Evolutionary conservation across 2,113 vertebrate species (phyloP), one percentile per base, ranked within the genome.

Genomic region (Boleophthalmus pectinirostris): DNA sequence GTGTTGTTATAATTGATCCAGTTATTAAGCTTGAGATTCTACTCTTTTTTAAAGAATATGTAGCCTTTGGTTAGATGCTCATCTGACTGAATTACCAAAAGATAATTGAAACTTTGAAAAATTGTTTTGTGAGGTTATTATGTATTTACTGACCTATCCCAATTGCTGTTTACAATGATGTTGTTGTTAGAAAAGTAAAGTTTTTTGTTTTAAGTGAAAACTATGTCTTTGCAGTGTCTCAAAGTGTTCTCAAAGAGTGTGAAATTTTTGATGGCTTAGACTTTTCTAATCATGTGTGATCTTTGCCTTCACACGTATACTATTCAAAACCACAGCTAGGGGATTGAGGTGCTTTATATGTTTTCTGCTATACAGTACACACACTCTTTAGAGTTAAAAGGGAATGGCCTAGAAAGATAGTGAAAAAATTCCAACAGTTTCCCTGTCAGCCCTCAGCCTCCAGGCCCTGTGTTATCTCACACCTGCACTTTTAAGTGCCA

Each of bases 211-310:
- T 23, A n/a, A 15, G 33, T 8, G 51, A 76, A n/a, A 46, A 49
- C 38, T 75, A 25, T 61, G 43, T 76, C 53, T 54, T 54, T 69
- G 68, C 45, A 21, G 21, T 61, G 43, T 60, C 58, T 68, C 79
- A 85, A 80, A 80, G 78, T 73, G 73, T 43, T 51, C 73, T 51
- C 64, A 58, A 64, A 74, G 54, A 72, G 74, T 87, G 82, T 63
- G 78, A 87, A 87, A 81, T 64, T 47, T 79, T 75, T 72, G 74
- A 63, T 61, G 67, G 69, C 64, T 82, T 77, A 86, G 70, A 68
- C 73, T 83, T 74, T 69, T 69, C 53, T 79, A 80, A 72, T 74
- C 72, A 9, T 29, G 72, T 71, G 57, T 74, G 65, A 87, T 82
- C 70, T 74, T 73, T 65, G 70, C 43, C 46, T 74, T 77, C 66